These are phyloP conservation scores for Tortrix viridana DNA, from an alignment of 2,888 invertebrate genomes.

Conservation along the genomic window DNA sequence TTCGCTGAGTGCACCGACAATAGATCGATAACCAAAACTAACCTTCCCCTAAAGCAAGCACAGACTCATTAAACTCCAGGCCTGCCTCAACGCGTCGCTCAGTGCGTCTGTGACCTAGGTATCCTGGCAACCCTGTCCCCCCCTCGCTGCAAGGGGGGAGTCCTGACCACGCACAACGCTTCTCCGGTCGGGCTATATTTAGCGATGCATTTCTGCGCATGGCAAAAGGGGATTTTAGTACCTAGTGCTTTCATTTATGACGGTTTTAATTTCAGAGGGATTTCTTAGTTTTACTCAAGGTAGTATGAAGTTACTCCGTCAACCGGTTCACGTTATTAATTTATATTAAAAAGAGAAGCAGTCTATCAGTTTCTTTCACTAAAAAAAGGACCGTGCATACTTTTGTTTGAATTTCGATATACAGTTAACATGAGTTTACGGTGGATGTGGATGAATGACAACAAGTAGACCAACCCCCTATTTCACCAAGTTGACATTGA, in stretches of 20 bases:
- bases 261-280: slow-evolving; percentile 1
- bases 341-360: too few species aligned
- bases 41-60: slow-evolving; percentile 30
- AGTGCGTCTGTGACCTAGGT: slow-evolving; percentile 59
- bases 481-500: too few species aligned
- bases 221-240: slow-evolving; percentile 29
- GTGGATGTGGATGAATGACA: too few species aligned
- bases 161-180: slow-evolving; percentile 80
- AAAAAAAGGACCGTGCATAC: too few species aligned
- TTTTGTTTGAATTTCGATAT: too few species aligned
- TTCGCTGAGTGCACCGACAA: not conserved
- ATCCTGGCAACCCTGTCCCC: slow-evolving; percentile 48
- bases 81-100: slow-evolving; percentile 47
- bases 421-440: too few species aligned
- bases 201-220: slow-evolving; percentile 66
- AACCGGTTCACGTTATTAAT: too few species aligned
- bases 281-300: not conserved
- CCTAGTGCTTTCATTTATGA: slow-evolving; percentile 40
- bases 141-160: slow-evolving; percentile 51
- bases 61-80: slow-evolving; percentile 22
- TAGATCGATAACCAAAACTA: slow-evolving; percentile 26
- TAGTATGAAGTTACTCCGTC: not conserved
- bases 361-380: too few species aligned
- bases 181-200: slow-evolving; percentile 71
- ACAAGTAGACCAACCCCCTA: too few species aligned